phyloP scores from a whole-genome alignment of 2,113 vertebrate species.

The Gallinago media region DNA sequence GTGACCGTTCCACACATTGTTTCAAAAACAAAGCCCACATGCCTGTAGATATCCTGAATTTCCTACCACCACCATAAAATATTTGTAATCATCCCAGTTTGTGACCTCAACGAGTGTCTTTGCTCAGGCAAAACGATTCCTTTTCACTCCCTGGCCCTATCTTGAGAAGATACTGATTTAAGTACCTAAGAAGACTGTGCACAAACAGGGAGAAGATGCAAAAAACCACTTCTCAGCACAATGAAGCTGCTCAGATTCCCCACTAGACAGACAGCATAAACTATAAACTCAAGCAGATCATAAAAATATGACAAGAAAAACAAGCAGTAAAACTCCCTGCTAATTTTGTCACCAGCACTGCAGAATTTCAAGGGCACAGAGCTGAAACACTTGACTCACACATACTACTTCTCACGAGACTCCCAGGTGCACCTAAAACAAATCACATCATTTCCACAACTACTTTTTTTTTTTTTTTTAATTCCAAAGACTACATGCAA shows the following conservation, averaged over 20 bases:
- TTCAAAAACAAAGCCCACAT: conserved; percentile 20
- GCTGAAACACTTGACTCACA: neutral
- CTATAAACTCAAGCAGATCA: neutral
- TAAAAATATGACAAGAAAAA: neutral
- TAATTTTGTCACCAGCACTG: neutral
- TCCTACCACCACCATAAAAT: conserved; percentile 46
- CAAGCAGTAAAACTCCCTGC: neutral
- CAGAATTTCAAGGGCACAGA: neutral
- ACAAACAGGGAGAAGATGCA: neutral
- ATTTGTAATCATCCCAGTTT: conserved; percentile 60
- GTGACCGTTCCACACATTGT: neutral
- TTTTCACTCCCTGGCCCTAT: neutral
- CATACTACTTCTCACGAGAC: neutral
- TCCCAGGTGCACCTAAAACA: neutral
- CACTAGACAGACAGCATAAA: neutral
- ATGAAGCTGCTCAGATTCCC: neutral
- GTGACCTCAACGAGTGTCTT: neutral
- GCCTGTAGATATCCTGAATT: neutral
- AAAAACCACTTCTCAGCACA: neutral
- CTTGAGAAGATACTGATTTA: neutral
- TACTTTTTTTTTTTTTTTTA: no score
- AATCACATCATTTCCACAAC: neutral
- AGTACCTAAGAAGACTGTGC: neutral
- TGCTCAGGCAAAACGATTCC: conserved; percentile 1
- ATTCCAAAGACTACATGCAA: neutral